Base-by-base conservation (phyloP, 2,888 invertebrate genomes). In the Sicus ferrugineus region DNA sequence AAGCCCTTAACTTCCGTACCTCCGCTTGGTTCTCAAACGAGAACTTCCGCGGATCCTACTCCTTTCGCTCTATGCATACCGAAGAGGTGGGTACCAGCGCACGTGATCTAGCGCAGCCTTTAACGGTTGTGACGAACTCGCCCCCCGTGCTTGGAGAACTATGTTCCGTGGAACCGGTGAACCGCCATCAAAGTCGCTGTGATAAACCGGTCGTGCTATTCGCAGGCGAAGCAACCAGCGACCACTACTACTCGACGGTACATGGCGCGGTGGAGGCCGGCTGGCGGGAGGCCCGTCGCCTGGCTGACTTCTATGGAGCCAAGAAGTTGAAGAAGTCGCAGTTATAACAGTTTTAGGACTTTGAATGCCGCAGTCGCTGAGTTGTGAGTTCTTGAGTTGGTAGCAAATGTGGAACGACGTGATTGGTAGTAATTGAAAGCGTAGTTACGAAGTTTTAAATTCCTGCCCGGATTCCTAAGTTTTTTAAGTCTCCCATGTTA, bases 261-360 rank as follows among this genome's bases (percentile, higher is more conserved):
- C 92, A 93, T 77, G 93, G 93, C 0, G 93, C 93, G 0, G 84
- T 92, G 0, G 92, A 92, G 77, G 88, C 90, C 3, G 93, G 93
- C 0, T 89, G 89, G 80, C 87, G 93, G 48, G 93, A 93, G 79
- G 93, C 93, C 0, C 86, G 90, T 5, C 86, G 91, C 73, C 78
- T 91, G 42, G 82, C 79, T 0, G 79, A 80, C 30, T 83, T 81
- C 67, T 83, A 84, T 59, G 79, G 79, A 5, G 67, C 79, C 23
- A 59, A 54, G 31, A 74, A 73, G 48, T 11, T 67, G 19, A 70
- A 62, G 56, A 81, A 78, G 65, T 79, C 83, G 6, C 79, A 81
- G 64, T 79, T 83, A 75, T 82, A 81, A 77, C 79, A 79, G 65
- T 74, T 73, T 70, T 73, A 76, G 75, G 74, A 73, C 77, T 74